Base-by-base conservation (phyloP, 2,113 vertebrate species). In the Albula goreensis region DNA sequence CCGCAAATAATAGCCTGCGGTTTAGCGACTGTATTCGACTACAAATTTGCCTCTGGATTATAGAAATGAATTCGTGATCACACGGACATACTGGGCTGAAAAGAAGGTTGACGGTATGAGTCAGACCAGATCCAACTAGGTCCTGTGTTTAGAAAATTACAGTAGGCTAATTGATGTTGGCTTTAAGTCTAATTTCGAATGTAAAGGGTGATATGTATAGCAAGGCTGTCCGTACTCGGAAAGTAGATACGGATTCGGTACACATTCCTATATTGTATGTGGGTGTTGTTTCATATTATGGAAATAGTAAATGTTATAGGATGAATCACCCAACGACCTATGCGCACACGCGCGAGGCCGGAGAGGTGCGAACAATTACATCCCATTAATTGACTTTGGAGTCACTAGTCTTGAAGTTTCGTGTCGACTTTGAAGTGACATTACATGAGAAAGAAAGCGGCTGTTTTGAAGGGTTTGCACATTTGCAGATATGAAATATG, bases 41-140 rank as follows among this genome's bases (percentile, higher is more conserved):
- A 50, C 48, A 9, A 22, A 66, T 52, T 57, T 25, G 25, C 52
- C 50, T 80, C 8, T n/a, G 53, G 5, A 80, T 66, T 41, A 25
- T 48, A 70, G 49, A 81, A 81, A 82, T 77, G 79, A 49, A 66
- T 85, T 57, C 85, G 77, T 63, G 77, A 56, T 81, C 50, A 0
- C 85, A 74, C 22, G 50, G 49, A 86, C n/a, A 9, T 80, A 80
- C 85, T 50, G 56, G n/a, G 81, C 80, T 22, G 80, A 81, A 82
- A 52, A 31, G 7, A 81, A 50, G 9, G 85, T 10, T 9, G 22
- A 25, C 6, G n/a, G 1, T 25, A 31, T 74, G 70, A 74, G 70
- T 74, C 70, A 74, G 70, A 31, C 70, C 70, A 74, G n/a, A 74
- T 74, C 0, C n/a, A 74, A 74, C 70, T 22, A 31, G 70, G 10